These are phyloP conservation scores for Perithous albicinctus DNA, from an alignment of 2,888 invertebrate genomes.

Conservation along the genomic window DNA sequence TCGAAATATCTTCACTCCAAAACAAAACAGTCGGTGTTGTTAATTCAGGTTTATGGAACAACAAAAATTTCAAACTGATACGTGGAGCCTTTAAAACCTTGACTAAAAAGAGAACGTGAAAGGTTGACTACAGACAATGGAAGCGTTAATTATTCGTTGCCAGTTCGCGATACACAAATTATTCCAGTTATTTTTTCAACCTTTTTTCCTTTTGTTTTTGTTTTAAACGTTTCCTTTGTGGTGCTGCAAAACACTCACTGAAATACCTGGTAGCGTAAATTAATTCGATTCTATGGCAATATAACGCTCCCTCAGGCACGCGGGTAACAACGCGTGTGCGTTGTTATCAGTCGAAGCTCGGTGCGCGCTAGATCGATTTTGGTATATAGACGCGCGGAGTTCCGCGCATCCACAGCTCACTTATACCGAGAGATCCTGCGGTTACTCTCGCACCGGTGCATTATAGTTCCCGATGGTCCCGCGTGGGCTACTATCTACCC, in stretches of 20 bases:
- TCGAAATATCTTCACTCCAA: too few species aligned
- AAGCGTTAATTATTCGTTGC: not conserved
- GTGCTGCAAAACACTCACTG: not conserved
- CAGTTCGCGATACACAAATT: too few species aligned
- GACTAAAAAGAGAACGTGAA: not conserved
- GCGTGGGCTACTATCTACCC: constrained; percentile 37
- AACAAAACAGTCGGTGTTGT: too few species aligned
- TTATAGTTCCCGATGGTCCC: constrained; percentile 25
- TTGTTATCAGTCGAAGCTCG: constrained; percentile 13
- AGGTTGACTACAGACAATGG: not conserved
- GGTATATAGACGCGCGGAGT: constrained; percentile 51
- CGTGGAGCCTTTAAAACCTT: too few species aligned
- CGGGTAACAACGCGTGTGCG: constrained; percentile 13
- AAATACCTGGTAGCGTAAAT: constrained; percentile 56
- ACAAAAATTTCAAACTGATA: too few species aligned
- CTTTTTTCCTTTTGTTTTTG: not conserved
- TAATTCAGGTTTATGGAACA: too few species aligned
- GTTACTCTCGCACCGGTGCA: constrained; percentile 61
- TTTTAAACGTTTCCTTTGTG: constrained; percentile 26
- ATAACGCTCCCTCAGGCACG: constrained; percentile 37
- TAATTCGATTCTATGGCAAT: constrained; percentile 67
- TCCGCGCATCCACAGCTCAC: too few species aligned
- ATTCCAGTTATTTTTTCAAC: too few species aligned
- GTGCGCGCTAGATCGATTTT: constrained; percentile 31
- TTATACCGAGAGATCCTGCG: constrained; percentile 47